Percentiles rank a stretch among this genome's conserved stretches.
Conservation (phyloP, 2,113 vertebrate genomes). For the Neomonachus schauinslandi region DNA sequence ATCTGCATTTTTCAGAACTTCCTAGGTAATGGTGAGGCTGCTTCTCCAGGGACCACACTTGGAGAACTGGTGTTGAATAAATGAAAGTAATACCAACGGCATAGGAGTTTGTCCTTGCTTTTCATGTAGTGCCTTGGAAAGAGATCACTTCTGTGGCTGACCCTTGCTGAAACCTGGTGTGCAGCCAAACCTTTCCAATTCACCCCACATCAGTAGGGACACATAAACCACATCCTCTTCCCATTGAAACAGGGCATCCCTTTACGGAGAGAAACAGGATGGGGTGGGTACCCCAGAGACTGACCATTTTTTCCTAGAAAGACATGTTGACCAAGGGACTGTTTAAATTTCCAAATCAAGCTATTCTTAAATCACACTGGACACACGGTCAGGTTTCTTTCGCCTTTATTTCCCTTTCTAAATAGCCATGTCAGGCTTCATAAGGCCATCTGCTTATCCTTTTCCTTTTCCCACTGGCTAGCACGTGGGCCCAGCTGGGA, state of each 20-base stretch:
- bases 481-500: background rate
- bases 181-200: background rate
- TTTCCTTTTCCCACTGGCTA: background rate
- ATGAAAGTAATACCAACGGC: background rate
- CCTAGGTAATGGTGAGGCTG: background rate
- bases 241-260: background rate
- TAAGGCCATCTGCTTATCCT: background rate
- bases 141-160: background rate
- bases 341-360: slow-evolving; percentile 4
- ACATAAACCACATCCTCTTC: background rate
- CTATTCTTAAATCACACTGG: background rate
- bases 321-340: background rate
- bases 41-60: background rate
- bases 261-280: background rate
- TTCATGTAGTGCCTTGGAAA: background rate
- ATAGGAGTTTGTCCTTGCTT: background rate
- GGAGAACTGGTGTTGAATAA: background rate
- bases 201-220: background rate
- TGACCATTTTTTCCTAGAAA: background rate
- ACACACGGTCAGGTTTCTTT: background rate
- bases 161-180: background rate
- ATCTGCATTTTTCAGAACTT: background rate
- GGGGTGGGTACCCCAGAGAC: background rate
- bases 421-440: background rate
- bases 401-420: background rate